Base-by-base conservation (phyloP, 2,113 vertebrate genomes). In the Macquaria australasica region DNA sequence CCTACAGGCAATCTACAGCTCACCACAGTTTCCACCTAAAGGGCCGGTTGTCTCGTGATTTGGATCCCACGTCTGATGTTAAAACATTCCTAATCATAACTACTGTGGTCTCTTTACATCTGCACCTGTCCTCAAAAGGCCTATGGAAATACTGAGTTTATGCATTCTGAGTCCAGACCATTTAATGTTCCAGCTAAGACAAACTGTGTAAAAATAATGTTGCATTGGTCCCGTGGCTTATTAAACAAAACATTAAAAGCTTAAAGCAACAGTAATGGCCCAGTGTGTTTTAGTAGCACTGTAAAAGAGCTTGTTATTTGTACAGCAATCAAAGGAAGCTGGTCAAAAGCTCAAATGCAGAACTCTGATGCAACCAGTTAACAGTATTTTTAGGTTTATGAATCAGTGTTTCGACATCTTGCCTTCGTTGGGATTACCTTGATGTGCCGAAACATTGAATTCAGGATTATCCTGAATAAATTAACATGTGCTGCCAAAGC, bases 31-130 rank as follows among this genome's bases (percentile, higher is more conserved):
- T 77, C 37, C 59, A 78, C 77, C 79, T 81, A 72, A 81, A 81
- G 10, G 66, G 76, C 15, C 25, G 25, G 8, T 62, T 66, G 21
- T 28, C 16, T 50, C 64, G 51, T 58, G 62, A 78, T 82, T 80
- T 72, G 63, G 25, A 79, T 71, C 58, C 51, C 31, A 63, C 88
- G 77, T 79, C 70, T 88, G 83, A 86, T 45, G 73, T 73, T 70
- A 10, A 73, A 83, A 68, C 21, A n/a, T 25, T 64, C 60, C 50
- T 76, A 60, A 87, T 90, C 87, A 76, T 60, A 81, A 58, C 74
- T 39, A 4, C 59, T 15, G 25, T 53, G 64, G 72, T 55, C 76
- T 72, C 75, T 82, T 77, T 63, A 68, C 73, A 79, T 69, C 81
- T 79, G 86, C 60, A 41, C 48, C 69, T 70, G 79, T 7, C 43